Evolutionary conservation across 2,888 invertebrate species (phyloP), one percentile per base, ranked within the genome.

Genomic region (Polydrusus tereticollis): DNA sequence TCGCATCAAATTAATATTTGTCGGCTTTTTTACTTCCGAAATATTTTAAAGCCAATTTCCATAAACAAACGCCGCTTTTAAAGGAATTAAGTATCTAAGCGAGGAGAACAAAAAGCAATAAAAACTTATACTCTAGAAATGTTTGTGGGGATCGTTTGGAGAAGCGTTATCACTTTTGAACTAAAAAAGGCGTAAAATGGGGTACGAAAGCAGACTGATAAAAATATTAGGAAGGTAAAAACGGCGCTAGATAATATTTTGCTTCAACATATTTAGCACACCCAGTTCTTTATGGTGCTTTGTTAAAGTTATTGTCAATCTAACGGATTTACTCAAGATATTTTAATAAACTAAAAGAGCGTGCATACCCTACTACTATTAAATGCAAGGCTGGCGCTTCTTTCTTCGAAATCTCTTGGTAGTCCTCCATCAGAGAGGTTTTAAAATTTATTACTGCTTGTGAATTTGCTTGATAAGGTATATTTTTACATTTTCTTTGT

Each of bases 1-100:
- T 33, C 7, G 33, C 33, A 6, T 33, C 7, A 33, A 33, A 33
- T 33, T 33, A n/a, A 12, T 36, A 36, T 36, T 36, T 36, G 36
- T 16, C 16, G 14, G 16, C 41, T n/a, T 41, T 41, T 41, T 41
- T 41, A 38, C 38, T 41, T 41, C 6, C 41, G 7, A 26, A 26
- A 26, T 5, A 26, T 5, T 26, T 26, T 26, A 14, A n/a, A 41
- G 16, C 41, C 41, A 41, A 41, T 41, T 41, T 41, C 7, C 41
- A 41, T 41, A 41, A 41, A 41, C 16, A 41, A 41, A 41, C 16
- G 16, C 41, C 16, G n/a, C 16, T 41, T 41, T 16, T 41, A 6
- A 41, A n/a, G 16, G n/a, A 41, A 41, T 41, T 41, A 41, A 41
- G 41, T 45, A 45, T 45, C 20, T 20, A 45, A 45, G 45, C 45